Base-by-base conservation (phyloP, 2,797 vertebrate species). In the Petrocephalus schoutedeni region DNA sequence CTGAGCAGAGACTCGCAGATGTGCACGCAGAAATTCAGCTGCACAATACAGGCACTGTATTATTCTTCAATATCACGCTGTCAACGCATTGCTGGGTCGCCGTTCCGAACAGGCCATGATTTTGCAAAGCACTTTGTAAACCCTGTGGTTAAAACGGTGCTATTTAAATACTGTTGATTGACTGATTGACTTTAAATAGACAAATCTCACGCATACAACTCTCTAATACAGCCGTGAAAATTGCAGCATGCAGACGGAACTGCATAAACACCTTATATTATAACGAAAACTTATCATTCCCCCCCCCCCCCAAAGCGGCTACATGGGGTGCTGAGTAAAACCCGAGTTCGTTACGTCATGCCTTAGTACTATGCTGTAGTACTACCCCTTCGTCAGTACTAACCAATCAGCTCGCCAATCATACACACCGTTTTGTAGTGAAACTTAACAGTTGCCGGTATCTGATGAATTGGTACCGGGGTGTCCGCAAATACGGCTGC, bases 351-450 rank as follows among this genome's bases (percentile, higher is more conserved):
- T 71, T 64, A 32, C 58, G 88, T 85, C 88, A 64, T 28, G 54
- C 53, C 64, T 56, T 21, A 67, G 84, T 86, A 56, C 21, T 85
- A 45, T 67, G 89, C 41, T 41, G 4, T 41, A 41, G 41, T 41
- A 41, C 41, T 32, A 10, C 19, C 19, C 16, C 49, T 23, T 54
- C n/a, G 64, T 86, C 59, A 90, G 86, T 86, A 86, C 83, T 56
- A 88, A 89, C 92, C 92, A 93, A 92, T 89, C 53, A 80, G 7
- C 49, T 91, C 87, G 87, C 91, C 88, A 88, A 67, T 87, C 45
- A 51, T 71, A 89, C 86, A 90, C 86, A 82, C 61, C n/a, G 67
- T 85, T 89, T 83, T 58, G 64, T 77, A 21, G 80, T 67, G 87
- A 88, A 86, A 89, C 51, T 82, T 90, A 84, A 89, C 88, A 53